Conservation (phyloP, 2,888 invertebrate species). For the Cephonodes hylas region DNA sequence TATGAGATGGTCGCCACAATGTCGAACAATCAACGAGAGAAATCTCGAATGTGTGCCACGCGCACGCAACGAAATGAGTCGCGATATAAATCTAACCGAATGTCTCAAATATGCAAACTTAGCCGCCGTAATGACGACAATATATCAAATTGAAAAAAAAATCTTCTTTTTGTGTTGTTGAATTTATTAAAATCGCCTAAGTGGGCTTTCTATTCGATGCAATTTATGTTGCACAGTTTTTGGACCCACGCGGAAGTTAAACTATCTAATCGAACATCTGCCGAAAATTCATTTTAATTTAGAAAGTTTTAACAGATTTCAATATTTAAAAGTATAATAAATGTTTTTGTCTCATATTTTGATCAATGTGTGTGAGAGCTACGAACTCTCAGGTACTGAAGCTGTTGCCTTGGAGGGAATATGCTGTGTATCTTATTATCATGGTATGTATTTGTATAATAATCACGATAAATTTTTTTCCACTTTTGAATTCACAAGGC, state of each 20-base stretch:
- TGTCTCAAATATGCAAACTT: conserved; percentile 5
- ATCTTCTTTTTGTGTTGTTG: not conserved
- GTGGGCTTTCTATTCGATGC: not conserved
- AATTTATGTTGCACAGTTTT: conserved; percentile 1
- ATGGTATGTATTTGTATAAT: no score
- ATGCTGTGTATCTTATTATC: no score
- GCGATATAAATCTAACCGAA: conserved; percentile 2
- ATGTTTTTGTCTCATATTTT: no score
- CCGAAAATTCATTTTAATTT: not conserved
- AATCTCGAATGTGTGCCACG: conserved; percentile 2
- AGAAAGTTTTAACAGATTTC: not conserved
- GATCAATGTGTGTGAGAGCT: no score
- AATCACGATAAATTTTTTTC: no score
- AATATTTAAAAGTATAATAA: not conserved
- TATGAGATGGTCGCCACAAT: not conserved
- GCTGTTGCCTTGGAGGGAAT: no score
- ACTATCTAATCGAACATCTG: not conserved
- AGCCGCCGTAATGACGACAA: not conserved
- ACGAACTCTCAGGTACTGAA: no score
- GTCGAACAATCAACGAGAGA: not conserved
- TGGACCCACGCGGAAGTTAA: not conserved
- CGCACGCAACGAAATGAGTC: not conserved
- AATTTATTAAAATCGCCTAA: not conserved
- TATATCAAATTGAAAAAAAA: not conserved
- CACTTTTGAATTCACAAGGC: no score